These are phyloP conservation scores for Sphaerodactylus townsendi DNA, from an alignment of 2,113 vertebrate species.

Conservation along the genomic window DNA sequence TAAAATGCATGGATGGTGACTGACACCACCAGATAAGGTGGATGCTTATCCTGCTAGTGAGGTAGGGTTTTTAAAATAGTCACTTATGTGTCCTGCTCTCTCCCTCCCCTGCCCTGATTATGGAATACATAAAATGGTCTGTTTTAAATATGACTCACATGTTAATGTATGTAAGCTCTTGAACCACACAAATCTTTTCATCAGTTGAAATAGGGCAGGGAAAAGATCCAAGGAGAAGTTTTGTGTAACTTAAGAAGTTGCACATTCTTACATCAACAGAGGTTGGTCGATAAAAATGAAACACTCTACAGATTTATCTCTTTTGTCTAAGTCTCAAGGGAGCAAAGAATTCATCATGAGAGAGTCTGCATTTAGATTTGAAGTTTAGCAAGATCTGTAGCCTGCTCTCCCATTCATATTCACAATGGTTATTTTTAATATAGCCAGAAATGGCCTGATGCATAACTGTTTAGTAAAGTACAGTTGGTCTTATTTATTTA, in stretches of 20 bases:
- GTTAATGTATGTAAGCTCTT: neutral
- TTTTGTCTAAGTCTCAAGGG: neutral
- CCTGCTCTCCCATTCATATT: constrained; percentile 6
- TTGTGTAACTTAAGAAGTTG: neutral
- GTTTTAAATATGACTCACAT: neutral
- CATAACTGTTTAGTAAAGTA: neutral
- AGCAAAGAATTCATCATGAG: neutral
- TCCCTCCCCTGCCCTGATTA: neutral
- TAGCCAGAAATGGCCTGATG: neutral
- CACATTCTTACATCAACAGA: neutral
- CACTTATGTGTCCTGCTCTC: neutral
- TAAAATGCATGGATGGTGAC: neutral
- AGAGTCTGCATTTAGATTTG: neutral
- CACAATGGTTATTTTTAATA: neutral
- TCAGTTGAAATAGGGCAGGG: neutral
- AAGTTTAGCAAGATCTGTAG: neutral
- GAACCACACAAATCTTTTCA: neutral
- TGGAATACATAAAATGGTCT: neutral
- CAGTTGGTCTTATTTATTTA: neutral
- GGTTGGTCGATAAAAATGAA: neutral
- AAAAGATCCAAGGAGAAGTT: neutral
- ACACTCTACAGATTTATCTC: neutral
- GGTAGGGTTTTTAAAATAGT: neutral
- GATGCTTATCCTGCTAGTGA: neutral
- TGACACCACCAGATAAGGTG: neutral